Evolutionary conservation across 2,888 invertebrate species (phyloP).

Genomic region (Eupithecia abbreviata): DNA sequence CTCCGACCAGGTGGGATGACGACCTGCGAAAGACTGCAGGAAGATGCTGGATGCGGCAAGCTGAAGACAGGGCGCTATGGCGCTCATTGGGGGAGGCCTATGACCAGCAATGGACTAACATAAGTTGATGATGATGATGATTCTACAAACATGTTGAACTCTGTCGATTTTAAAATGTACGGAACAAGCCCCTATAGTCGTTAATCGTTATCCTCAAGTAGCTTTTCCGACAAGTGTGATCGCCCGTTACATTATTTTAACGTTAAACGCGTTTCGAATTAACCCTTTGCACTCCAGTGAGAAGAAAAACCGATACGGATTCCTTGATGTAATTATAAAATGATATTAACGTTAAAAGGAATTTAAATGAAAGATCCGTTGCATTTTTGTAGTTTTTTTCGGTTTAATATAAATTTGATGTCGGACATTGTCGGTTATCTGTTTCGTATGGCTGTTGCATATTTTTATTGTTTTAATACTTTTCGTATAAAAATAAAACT

Average conservation of each 20-base stretch:
- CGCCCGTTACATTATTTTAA: slow-evolving; percentile 22
- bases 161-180: background rate
- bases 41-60: no score
- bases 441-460: background rate
- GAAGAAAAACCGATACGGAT: slow-evolving; percentile 26
- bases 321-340: slow-evolving; percentile 18
- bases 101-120: no score
- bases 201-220: background rate
- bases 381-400: background rate
- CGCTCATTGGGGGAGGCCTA: no score
- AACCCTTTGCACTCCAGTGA: slow-evolving; percentile 28
- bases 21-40: no score
- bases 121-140: no score
- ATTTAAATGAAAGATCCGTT: slow-evolving; percentile 14
- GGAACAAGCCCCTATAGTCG: background rate
- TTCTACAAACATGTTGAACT: background rate
- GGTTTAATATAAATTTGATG: background rate
- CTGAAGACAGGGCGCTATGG: no score
- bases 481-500: no score
- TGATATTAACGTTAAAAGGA: slow-evolving; percentile 7
- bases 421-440: background rate
- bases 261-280: slow-evolving; percentile 24
- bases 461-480: background rate
- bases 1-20: no score
- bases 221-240: background rate